Conservation (phyloP, 2,797 vertebrate species). For the Cottoperca gobio region DNA sequence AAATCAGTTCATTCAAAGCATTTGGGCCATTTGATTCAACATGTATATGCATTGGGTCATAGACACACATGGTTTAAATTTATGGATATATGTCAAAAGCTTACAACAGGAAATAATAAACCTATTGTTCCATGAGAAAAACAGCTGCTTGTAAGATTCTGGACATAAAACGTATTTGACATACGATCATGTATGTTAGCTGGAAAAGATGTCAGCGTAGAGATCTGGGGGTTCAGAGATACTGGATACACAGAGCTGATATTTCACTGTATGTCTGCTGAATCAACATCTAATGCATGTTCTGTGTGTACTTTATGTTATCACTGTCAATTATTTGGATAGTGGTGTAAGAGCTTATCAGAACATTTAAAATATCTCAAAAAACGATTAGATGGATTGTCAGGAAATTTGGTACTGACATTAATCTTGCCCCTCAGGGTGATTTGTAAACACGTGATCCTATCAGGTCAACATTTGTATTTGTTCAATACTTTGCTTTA, state of each 20-base stretch:
- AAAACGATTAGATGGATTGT: not conserved
- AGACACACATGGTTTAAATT: conserved; percentile 48
- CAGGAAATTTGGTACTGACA: not conserved
- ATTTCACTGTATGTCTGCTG: not conserved
- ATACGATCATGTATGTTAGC: not conserved
- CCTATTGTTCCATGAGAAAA: conserved; percentile 6
- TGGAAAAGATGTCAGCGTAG: conserved; percentile 11
- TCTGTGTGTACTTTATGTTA: not conserved
- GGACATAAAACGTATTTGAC: not conserved
- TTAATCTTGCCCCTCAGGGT: not conserved
- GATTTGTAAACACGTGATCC: not conserved
- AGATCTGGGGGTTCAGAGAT: not conserved
- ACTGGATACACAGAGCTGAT: not conserved
- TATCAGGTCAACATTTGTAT: no score
- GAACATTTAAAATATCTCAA: no score
- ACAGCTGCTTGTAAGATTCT: conserved; percentile 18
- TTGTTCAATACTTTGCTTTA: no score
- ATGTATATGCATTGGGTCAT: conserved; percentile 9
- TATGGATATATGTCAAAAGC: conserved; percentile 8
- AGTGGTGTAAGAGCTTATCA: not conserved
- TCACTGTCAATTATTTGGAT: not conserved
- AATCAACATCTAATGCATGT: not conserved
- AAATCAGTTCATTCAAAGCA: conserved; percentile 42
- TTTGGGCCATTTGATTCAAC: conserved; percentile 28
- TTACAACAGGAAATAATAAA: conserved; percentile 28